Conservation (phyloP, 2,797 vertebrate species). For the Pempheris klunzingeri region DNA sequence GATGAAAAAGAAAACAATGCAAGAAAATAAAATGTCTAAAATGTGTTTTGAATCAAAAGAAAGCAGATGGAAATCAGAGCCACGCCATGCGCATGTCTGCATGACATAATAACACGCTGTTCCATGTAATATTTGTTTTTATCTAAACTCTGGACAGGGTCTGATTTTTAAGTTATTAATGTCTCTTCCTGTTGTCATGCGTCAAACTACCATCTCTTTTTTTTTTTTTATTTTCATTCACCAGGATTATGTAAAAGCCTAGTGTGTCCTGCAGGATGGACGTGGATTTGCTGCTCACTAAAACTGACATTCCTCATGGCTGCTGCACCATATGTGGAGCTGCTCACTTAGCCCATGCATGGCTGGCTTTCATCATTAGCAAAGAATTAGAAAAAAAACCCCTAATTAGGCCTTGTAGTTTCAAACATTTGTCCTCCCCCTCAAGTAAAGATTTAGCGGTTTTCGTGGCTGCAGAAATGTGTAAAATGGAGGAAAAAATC, state of each 20-base stretch:
- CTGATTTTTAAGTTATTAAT: not conserved
- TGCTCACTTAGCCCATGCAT: conserved; percentile 62
- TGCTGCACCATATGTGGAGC: conserved; percentile 72
- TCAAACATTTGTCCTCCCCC: conserved; percentile 16
- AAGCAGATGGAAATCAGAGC: not conserved
- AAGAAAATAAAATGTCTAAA: not conserved
- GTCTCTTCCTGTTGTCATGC: not conserved
- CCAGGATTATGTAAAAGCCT: not conserved
- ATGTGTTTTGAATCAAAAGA: not conserved
- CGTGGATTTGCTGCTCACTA: conserved; percentile 26
- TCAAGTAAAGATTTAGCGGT: conserved; percentile 27
- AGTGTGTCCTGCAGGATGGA: conserved; percentile 29
- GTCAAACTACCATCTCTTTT: not conserved
- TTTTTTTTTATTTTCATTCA: not conserved
- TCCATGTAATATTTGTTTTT: conserved; percentile 4
- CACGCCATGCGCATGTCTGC: not conserved
- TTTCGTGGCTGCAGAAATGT: conserved; percentile 18
- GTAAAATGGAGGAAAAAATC: conserved; percentile 27
- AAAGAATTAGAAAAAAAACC: conserved; percentile 30
- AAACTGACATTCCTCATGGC: conserved; percentile 68
- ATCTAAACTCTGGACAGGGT: not conserved
- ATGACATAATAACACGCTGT: conserved; percentile 12
- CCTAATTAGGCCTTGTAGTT: conserved; percentile 44
- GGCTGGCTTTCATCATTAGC: conserved; percentile 69
- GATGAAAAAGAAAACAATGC: not conserved